phyloP scores from a whole-genome alignment of 2,888 invertebrate genomes.

The Electrophaes corylata region DNA sequence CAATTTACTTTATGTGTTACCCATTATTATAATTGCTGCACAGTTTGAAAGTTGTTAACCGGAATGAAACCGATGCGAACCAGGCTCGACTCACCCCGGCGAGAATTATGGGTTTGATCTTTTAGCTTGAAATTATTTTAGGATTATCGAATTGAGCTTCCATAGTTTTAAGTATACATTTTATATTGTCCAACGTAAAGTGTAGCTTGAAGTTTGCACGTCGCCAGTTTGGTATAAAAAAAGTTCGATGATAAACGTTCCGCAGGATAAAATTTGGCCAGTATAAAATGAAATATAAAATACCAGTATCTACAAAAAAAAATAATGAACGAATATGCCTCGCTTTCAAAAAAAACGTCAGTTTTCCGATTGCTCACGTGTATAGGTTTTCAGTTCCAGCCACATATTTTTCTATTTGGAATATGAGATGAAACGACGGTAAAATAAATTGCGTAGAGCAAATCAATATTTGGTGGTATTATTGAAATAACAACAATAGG shows the following conservation, averaged over 20 bases:
- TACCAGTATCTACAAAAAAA: background rate
- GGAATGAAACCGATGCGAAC: slow-evolving; percentile 54
- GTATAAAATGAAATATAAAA: background rate
- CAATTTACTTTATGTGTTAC: slow-evolving; percentile 74
- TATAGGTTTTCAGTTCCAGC: background rate
- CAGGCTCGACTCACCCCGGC: slow-evolving; percentile 50
- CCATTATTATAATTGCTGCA: slow-evolving; percentile 75
- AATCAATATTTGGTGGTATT: slow-evolving; percentile 64
- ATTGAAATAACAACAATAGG: slow-evolving; percentile 59
- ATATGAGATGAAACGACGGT: slow-evolving; percentile 37
- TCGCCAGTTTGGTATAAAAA: background rate
- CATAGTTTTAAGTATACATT: background rate
- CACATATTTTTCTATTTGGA: slow-evolving; percentile 32
- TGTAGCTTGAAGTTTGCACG: background rate
- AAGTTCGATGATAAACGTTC: background rate
- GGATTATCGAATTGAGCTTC: background rate
- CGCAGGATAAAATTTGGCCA: background rate
- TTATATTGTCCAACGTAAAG: background rate
- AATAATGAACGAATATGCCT: background rate
- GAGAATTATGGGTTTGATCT: slow-evolving; percentile 55
- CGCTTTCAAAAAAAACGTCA: background rate
- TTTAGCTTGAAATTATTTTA: slow-evolving; percentile 45
- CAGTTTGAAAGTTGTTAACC: slow-evolving; percentile 62
- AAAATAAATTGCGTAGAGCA: slow-evolving; percentile 38
- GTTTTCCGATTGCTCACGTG: slow-evolving; percentile 1